These are phyloP conservation scores for Cryptus armator DNA, from an alignment of 2,888 invertebrate species.

Conservation along the genomic window DNA sequence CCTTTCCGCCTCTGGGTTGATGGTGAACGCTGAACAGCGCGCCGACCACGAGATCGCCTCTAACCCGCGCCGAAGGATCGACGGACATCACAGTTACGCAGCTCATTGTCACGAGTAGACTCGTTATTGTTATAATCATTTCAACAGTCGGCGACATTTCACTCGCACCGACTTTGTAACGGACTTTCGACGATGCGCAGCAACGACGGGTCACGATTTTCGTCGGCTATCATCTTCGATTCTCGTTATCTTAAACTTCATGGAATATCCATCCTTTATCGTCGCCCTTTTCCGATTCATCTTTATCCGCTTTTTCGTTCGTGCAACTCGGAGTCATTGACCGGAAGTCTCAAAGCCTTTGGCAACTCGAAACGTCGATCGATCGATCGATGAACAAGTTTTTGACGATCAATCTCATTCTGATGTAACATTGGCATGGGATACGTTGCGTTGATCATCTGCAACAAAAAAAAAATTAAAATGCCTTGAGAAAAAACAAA, in stretches of 20 bases:
- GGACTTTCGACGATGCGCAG: conserved; percentile 6
- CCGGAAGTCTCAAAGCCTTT: not conserved
- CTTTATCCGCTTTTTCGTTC: not conserved
- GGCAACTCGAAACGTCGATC: not conserved
- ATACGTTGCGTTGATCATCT: conserved; percentile 19
- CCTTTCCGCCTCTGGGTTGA: conserved; percentile 75
- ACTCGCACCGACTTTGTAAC: not conserved
- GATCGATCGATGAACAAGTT: not conserved
- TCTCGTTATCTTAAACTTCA: not conserved
- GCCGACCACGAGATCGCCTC: conserved; percentile 78
- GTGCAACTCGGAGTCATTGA: not conserved
- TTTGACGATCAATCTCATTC: not conserved
- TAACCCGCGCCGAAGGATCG: conserved; percentile 75
- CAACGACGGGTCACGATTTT: conserved; percentile 54
- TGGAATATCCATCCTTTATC: not conserved
- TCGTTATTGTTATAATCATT: conserved; percentile 41
- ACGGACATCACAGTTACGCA: conserved; percentile 60
- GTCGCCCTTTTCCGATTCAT: conserved; percentile 36
- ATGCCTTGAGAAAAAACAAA: not conserved
- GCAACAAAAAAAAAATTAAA: conserved; percentile 7
- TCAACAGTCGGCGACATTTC: conserved; percentile 52
- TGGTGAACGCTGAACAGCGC: conserved; percentile 79
- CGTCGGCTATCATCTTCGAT: conserved; percentile 33
- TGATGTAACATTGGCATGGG: not conserved
- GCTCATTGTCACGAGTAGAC: conserved; percentile 55